phyloP scores from a whole-genome alignment of 2,888 invertebrate species.

The Cistogaster globosa region DNA sequence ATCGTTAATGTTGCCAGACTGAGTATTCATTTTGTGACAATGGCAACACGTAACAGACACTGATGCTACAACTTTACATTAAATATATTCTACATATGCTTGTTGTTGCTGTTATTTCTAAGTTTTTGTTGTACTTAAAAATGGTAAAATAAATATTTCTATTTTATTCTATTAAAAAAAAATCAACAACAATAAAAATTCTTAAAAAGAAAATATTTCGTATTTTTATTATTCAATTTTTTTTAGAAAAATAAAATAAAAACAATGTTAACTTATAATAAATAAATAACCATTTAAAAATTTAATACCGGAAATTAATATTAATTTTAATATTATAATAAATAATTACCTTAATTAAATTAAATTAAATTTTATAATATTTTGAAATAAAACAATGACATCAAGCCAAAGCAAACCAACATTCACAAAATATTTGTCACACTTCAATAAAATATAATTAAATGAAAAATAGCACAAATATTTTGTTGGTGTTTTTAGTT shows the following conservation, averaged over 20 bases:
- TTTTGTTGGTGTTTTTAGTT: slow-evolving; percentile 16
- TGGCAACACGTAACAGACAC: no score
- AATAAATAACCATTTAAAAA: slow-evolving; percentile 6
- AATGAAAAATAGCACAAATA: slow-evolving; percentile 64
- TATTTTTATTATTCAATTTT: no score
- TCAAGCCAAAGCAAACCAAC: slow-evolving; percentile 33
- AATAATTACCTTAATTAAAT: slow-evolving; percentile 40
- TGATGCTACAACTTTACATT: no score
- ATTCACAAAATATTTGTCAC: slow-evolving; percentile 70
- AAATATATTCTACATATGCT: no score
- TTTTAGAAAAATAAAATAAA: not conserved
- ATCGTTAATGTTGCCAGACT: no score
- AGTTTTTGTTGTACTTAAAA: no score
- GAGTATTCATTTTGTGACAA: no score
- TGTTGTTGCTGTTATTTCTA: no score
- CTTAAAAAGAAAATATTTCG: no score
- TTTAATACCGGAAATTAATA: slow-evolving; percentile 49
- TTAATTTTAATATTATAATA: slow-evolving; percentile 35
- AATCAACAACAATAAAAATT: no score
- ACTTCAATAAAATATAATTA: slow-evolving; percentile 71
- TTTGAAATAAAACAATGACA: slow-evolving; percentile 19
- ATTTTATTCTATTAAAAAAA: no score
- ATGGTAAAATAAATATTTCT: no score
- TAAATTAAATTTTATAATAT: not conserved
- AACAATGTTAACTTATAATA: not conserved